Base-by-base conservation (phyloP, 2,797 vertebrate genomes). In the Myotis pilosus region DNA sequence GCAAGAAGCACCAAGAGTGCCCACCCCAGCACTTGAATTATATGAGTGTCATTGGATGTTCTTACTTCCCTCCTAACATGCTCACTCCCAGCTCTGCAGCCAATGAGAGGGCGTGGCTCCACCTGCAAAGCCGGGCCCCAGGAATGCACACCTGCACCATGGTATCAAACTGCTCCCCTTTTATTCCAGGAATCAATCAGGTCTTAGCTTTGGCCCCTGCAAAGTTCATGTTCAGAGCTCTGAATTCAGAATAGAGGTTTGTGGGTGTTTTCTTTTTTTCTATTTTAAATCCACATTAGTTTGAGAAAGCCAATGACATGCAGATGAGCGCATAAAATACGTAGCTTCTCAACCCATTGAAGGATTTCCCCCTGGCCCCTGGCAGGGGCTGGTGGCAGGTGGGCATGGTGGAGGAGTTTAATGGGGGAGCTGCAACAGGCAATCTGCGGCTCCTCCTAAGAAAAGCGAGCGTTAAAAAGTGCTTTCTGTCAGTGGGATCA, bases 391-490 rank as follows among this genome's bases (percentile, higher is more conserved):
- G 23, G 64, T 57, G 22, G 66, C 81, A 64, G 60, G 78, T 20
- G 19, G 28, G 10, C 55, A 33, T 68, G 60, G 80, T 12, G 17
- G 10, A n/a, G 68, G 28, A 25, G 60, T 55, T 25, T 2, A 49
- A 15, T 8, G 85, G 4, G 30, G 33, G 93, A 64, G 19, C 49
- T 47, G 66, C 0, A 3, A 2, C 49, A 49, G 2, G 0, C 19
- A 0, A 28, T 92, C 64, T 51, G 89, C 6, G 62, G 25, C 87
- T 89, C 81, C 78, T 22, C 93, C 94, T 91, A 83, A 95, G 94
- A 86, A 85, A 97, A 96, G 13, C 68, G 4, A 94, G 44, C 69
- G 41, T 96, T 96, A 95, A 95, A 89, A 97, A 96, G 90, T 22
- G 93, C 47, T 92, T 95, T 41, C 90, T 97, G 94, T 91, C 95